Conservation (phyloP, 2,113 vertebrate species). For the Mus musculus region GRCm39 chr5:100583501-100584000, state of each 20-base stretch:
- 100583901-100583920: slow-evolving; percentile 66
- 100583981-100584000: neutral
- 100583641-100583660: neutral
- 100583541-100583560: neutral
- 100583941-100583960: neutral
- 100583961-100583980: neutral
- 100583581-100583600: neutral
- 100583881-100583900: neutral
- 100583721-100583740: neutral
- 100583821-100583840: slow-evolving; percentile 38
- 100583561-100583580: neutral
- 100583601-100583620: neutral
- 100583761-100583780: no score
- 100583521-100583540: neutral
- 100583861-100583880: neutral
- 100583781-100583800: no score
- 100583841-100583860: neutral
- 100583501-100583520: neutral
- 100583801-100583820: neutral
- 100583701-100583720: neutral
- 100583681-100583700: neutral
- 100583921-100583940: slow-evolving; percentile 46
- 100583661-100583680: neutral
- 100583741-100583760: neutral
- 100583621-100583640: slow-evolving; percentile 18